Evolutionary conservation across 2,797 vertebrate genomes (phyloP).

Genomic region (Semotilus atromaculatus): DNA sequence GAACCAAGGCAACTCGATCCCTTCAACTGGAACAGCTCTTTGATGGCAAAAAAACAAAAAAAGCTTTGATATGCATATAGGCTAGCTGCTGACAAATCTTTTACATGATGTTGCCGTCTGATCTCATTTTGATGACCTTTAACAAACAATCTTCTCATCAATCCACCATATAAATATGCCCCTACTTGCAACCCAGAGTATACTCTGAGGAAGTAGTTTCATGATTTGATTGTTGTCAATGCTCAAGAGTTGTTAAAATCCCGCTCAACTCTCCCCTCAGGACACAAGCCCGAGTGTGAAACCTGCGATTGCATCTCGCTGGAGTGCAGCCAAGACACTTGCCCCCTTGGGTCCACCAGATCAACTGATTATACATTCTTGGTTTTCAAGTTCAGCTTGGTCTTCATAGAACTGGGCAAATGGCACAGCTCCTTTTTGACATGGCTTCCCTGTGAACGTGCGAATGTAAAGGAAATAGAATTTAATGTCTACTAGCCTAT

Average conservation of each 20-base stretch:
- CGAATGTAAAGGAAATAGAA: slow-evolving; percentile 12
- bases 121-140: neutral
- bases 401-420: slow-evolving; percentile 52
- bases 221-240: slow-evolving; percentile 8
- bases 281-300: slow-evolving; percentile 23
- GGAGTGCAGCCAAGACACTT: slow-evolving; percentile 67
- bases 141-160: neutral
- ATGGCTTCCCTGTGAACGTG: slow-evolving; percentile 20
- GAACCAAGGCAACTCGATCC: neutral
- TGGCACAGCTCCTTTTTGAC: slow-evolving; percentile 63
- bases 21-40: slow-evolving; percentile 12
- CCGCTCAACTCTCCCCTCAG: neutral
- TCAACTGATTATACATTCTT: slow-evolving; percentile 70
- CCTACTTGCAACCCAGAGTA: neutral
- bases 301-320: slow-evolving; percentile 29
- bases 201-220: slow-evolving; percentile 21
- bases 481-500: neutral
- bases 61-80: neutral
- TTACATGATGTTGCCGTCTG: neutral
- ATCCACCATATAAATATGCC: neutral
- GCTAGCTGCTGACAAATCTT: neutral
- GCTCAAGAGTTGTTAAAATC: neutral
- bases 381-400: slow-evolving; percentile 58
- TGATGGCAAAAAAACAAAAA: neutral
- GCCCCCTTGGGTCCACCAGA: slow-evolving; percentile 65